Evolutionary conservation across 2,797 vertebrate genomes (phyloP), one percentile per base, ranked within the genome.

Genomic region (Acanthornis magna): DNA sequence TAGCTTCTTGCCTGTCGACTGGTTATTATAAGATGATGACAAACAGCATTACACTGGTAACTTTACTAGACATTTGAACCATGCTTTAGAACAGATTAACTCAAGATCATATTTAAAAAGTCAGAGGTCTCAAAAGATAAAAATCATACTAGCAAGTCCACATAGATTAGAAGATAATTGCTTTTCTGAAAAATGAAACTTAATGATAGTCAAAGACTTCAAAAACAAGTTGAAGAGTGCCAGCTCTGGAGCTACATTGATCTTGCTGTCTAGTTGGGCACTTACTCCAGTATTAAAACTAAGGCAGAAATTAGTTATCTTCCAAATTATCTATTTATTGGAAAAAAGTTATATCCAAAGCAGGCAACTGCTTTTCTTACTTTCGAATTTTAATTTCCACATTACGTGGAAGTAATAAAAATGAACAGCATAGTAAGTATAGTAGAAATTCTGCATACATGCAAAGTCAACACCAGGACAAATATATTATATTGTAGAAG

Each of bases 21-120:
- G 67, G 67, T 89, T 80, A 87, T 96, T 94, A 75, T 47, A 93
- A 86, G 62, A 95, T 65, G 90, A 89, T 93, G 87, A 95, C 88
- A 95, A 80, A 85, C 48, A 77, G 72, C 78, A 85, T 85, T 88
- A 81, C 90, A 25, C n/a, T 47, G 82, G 63, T 79, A 93, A 95
- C 85, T 89, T 89, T 74, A 76, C 83, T 50, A 90, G 92, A 90
- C 77, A 78, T 88, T 58, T 95, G 50, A 95, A 75, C 75, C 5
- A 2, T 51, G 55, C 50, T 88, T 92, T 91, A 89, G 88, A 89
- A 88, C 38, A 96, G 48, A 85, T 91, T 96, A 96, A 80, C 60
- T 90, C 30, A 8, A 89, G 74, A 95, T 92, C 72, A 54, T 58
- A 84, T 88, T 89, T 91, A n/a, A 89, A 81, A 89, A 85, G 71